Evolutionary conservation across 2,888 invertebrate species (phyloP).

Genomic region (Cosmopolites sordidus): DNA sequence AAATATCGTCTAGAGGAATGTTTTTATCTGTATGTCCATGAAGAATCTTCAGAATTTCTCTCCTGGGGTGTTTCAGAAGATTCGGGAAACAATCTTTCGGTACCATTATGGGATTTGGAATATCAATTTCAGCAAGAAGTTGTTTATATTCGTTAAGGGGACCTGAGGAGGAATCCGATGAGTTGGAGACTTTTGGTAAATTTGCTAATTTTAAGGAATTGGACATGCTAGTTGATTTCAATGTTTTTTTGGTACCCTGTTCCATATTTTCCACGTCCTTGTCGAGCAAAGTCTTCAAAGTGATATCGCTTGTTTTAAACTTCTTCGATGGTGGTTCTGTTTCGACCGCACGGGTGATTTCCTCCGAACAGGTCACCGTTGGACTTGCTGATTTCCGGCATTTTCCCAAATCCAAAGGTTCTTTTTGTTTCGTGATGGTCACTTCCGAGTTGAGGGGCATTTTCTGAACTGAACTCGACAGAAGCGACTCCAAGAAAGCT

Average conservation of each 20-base stretch:
- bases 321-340: slow-evolving; percentile 51
- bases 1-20: slow-evolving; percentile 19
- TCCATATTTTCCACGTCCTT: slow-evolving; percentile 44
- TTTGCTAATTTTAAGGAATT: slow-evolving; percentile 30
- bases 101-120: slow-evolving; percentile 77
- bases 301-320: slow-evolving; percentile 50
- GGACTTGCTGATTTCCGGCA: slow-evolving; percentile 65
- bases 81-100: slow-evolving; percentile 71
- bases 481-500: slow-evolving; percentile 59
- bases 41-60: slow-evolving; percentile 71
- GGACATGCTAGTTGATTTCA: slow-evolving; percentile 14
- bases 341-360: slow-evolving; percentile 51
- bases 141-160: slow-evolving; percentile 69
- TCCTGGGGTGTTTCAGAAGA: slow-evolving; percentile 67
- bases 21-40: slow-evolving; percentile 56
- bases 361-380: slow-evolving; percentile 71
- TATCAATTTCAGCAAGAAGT: slow-evolving; percentile 63
- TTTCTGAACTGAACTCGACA: slow-evolving; percentile 58
- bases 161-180: slow-evolving; percentile 53
- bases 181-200: slow-evolving; percentile 39
- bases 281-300: slow-evolving; percentile 53
- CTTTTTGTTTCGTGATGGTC: slow-evolving; percentile 54
- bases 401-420: slow-evolving; percentile 67
- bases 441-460: slow-evolving; percentile 56
- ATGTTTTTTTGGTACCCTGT: slow-evolving; percentile 10